These are phyloP conservation scores for Hiodon alosoides DNA, from an alignment of 2,113 vertebrate species.

Conservation along the genomic window DNA sequence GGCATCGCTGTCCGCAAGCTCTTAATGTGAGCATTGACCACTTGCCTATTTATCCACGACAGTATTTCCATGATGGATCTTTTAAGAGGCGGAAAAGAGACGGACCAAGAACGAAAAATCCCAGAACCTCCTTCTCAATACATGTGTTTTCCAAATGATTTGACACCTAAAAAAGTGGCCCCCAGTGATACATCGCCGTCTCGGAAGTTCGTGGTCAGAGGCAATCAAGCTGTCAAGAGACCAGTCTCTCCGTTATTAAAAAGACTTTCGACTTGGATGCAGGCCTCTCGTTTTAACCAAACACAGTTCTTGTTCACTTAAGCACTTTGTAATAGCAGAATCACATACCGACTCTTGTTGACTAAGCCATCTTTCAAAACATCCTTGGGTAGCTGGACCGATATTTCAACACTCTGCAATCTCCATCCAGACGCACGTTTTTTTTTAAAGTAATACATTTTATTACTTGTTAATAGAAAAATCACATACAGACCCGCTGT, in stretches of 20 bases:
- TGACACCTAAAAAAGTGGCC: constrained; percentile 25
- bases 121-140: too few species aligned
- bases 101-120: too few species aligned
- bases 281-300: too few species aligned
- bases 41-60: not conserved
- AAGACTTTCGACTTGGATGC: constrained; percentile 35
- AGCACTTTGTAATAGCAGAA: constrained; percentile 1
- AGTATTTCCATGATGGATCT: constrained; percentile 15
- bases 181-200: constrained; percentile 44
- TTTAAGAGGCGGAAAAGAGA: not conserved
- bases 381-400: too few species aligned
- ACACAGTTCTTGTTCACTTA: not conserved
- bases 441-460: too few species aligned
- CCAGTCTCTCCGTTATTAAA: constrained; percentile 48
- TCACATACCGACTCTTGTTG: too few species aligned
- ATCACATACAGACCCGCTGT: not conserved
- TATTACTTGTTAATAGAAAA: not conserved
- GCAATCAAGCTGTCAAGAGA: constrained; percentile 39
- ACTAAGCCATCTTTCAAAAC: too few species aligned
- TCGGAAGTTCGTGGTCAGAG: constrained; percentile 52
- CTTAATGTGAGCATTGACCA: constrained; percentile 19
- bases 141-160: constrained; percentile 24
- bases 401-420: too few species aligned
- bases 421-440: too few species aligned
- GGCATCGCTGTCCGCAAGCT: constrained; percentile 21